phyloP scores from a whole-genome alignment of 92 coral and sea anemone genomes.

The Palythoa grandis region DNA sequence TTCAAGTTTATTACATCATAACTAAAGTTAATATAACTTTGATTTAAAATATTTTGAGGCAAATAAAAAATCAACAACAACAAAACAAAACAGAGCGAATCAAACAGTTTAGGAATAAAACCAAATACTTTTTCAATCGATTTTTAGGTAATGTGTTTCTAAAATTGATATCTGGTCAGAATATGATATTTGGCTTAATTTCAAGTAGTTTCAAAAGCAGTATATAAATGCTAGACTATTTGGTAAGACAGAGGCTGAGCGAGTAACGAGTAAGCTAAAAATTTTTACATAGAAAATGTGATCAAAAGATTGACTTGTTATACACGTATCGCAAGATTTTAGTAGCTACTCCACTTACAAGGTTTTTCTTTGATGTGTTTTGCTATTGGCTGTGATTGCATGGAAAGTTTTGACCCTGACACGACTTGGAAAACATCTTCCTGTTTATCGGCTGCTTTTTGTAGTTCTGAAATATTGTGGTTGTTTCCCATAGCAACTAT shows the following conservation, averaged over 20 bases:
- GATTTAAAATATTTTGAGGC: no score
- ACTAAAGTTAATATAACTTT: no score
- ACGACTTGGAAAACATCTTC: slow-evolving; percentile 64
- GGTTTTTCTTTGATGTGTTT: slow-evolving; percentile 29
- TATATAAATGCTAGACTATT: no score
- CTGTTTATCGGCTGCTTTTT: slow-evolving; percentile 45
- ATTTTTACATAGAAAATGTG: neutral
- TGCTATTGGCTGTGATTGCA: slow-evolving; percentile 23
- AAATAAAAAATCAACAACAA: no score
- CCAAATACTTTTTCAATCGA: no score
- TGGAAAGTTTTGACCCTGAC: neutral
- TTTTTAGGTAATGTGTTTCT: no score
- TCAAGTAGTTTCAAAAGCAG: no score
- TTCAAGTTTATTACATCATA: neutral
- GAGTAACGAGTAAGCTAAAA: neutral
- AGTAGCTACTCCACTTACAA: neutral
- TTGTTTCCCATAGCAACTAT: slow-evolving; percentile 69
- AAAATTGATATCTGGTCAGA: no score
- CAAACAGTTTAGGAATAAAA: no score
- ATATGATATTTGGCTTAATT: no score
- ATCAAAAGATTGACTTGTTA: neutral
- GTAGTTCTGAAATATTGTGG: slow-evolving; percentile 53
- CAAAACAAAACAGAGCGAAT: no score
- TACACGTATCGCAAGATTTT: neutral
- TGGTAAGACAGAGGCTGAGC: no score